Percentiles rank a stretch among this genome's conserved stretches.
Evolutionary conservation across 2,113 vertebrate species (phyloP).

Genomic region (Delphinus delphis): DNA sequence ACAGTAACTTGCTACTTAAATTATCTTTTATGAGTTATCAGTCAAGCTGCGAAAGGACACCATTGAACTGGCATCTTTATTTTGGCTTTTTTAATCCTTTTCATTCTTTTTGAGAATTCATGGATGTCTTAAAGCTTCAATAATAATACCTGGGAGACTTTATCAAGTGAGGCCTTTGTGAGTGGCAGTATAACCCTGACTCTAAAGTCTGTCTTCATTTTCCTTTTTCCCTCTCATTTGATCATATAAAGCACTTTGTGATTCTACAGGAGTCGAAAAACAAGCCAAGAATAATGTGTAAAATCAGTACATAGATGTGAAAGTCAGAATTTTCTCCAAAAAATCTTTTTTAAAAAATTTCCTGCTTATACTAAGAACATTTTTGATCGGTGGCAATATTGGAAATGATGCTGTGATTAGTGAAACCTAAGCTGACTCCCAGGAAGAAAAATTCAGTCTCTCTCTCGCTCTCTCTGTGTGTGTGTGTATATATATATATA

Average conservation of each 20-base stretch:
- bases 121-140: slow-evolving; percentile 32
- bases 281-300: slow-evolving; percentile 32
- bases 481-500: background rate
- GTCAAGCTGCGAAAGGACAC: slow-evolving; percentile 68
- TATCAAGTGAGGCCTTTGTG: slow-evolving; percentile 51
- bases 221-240: slow-evolving; percentile 67
- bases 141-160: slow-evolving; percentile 32
- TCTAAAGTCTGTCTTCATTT: slow-evolving; percentile 51
- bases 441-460: slow-evolving; percentile 25
- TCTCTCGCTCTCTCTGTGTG: background rate
- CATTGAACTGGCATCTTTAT: slow-evolving; percentile 65
- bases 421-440: slow-evolving; percentile 26
- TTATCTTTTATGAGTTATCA: slow-evolving; percentile 70
- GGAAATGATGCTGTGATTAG: slow-evolving; percentile 55
- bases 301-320: slow-evolving; percentile 43
- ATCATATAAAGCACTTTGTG: slow-evolving; percentile 44
- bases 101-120: slow-evolving; percentile 37
- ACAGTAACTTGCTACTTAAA: slow-evolving; percentile 64
- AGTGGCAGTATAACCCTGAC: slow-evolving; percentile 34
- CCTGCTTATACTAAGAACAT: background rate
- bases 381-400: slow-evolving; percentile 52
- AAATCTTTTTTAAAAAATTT: background rate
- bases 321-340: slow-evolving; percentile 56
- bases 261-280: slow-evolving; percentile 55
- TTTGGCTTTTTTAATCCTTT: slow-evolving; percentile 46